Evolutionary conservation across 2,113 vertebrate genomes (phyloP).

Genomic region (human (Homo sapiens)): GRCh38 chr9:78320501-78321000

Average conservation of each 20-base stretch:
- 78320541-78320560: neutral
- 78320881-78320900: neutral
- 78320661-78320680: rapidly evolving
- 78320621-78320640: neutral
- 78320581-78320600: too few species aligned
- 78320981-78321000: neutral
- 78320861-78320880: neutral
- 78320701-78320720: neutral
- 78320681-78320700: neutral
- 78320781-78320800: neutral
- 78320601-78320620: neutral
- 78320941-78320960: neutral
- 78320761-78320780: neutral
- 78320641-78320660: neutral
- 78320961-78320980: neutral
- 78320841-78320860: neutral
- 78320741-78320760: neutral
- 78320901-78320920: neutral
- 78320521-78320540: neutral
- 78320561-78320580: too few species aligned
- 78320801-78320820: neutral
- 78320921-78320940: neutral
- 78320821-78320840: neutral
- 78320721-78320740: neutral
- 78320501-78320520: too few species aligned